Conservation (phyloP, 2,113 vertebrate species). For the Leucosticte australis region DNA sequence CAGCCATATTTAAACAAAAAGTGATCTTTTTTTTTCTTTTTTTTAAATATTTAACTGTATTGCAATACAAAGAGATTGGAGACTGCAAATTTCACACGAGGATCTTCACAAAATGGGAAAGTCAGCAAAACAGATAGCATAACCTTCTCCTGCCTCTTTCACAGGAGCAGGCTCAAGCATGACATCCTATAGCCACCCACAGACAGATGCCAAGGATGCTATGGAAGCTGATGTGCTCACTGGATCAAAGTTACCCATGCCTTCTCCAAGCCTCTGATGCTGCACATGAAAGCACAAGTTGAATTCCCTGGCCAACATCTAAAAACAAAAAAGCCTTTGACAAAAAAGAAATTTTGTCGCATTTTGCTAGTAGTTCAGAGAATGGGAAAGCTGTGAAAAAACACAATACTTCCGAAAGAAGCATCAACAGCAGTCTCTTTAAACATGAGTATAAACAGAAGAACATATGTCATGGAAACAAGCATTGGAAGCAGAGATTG, state of each 20-base stretch:
- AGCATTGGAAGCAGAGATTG: neutral
- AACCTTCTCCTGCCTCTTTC: neutral
- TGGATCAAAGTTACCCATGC: neutral
- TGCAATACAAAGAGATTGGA: neutral
- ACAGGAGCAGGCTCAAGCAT: neutral
- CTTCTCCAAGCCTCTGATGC: neutral
- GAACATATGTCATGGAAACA: neutral
- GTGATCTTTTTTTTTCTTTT: neutral
- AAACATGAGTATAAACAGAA: neutral
- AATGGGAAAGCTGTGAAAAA: neutral
- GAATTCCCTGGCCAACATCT: neutral
- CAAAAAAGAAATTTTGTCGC: neutral
- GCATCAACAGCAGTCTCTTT: neutral
- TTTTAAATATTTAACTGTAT: neutral
- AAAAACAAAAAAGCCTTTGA: neutral
- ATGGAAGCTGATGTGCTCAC: neutral
- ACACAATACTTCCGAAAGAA: neutral
- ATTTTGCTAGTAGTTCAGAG: neutral
- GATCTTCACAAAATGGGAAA: neutral
- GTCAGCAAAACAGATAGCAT: neutral
- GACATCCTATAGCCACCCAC: neutral
- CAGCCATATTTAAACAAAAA: neutral
- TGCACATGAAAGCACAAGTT: fast-evolving
- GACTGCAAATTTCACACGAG: neutral
- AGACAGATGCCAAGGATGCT: neutral